phyloP scores from a whole-genome alignment of 1,140 invertebrate species.

The Mercenaria mercenaria region DNA sequence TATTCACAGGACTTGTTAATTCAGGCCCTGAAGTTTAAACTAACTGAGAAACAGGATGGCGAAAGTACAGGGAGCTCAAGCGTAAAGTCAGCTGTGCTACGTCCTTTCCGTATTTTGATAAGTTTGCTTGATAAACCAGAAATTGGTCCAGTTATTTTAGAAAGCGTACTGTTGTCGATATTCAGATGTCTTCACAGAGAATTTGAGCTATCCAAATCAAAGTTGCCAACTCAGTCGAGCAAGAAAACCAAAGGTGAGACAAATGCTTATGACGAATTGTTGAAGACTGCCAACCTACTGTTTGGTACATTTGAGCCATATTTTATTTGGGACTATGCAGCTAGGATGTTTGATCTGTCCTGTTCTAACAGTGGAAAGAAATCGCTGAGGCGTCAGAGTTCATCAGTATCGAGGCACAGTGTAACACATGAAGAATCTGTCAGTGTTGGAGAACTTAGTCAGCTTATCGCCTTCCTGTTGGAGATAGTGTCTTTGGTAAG shows the following conservation, averaged over 20 bases:
- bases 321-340: constrained; percentile 95
- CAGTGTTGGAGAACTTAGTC: constrained; percentile 88
- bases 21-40: constrained; percentile 86
- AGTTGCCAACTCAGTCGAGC: constrained; percentile 35
- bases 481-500: constrained; percentile 91
- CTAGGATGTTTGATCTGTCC: constrained; percentile 90
- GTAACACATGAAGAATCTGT: constrained; percentile 65
- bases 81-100: constrained; percentile 86
- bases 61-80: constrained; percentile 6
- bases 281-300: constrained; percentile 94
- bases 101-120: constrained; percentile 94
- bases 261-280: constrained; percentile 86
- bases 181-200: constrained; percentile 89
- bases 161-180: constrained; percentile 94
- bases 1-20: constrained; percentile 90
- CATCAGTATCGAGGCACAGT: background rate
- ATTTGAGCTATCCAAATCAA: constrained; percentile 69
- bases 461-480: constrained; percentile 92
- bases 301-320: constrained; percentile 94
- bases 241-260: constrained; percentile 68
- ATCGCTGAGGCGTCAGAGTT: constrained; percentile 21
- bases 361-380: constrained; percentile 84
- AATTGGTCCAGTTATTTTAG: constrained; percentile 94
- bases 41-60: constrained; percentile 81
- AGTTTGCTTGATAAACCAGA: constrained; percentile 96